Base-by-base conservation (phyloP, 2,888 invertebrate genomes). In the Serrognathus titanus region DNA sequence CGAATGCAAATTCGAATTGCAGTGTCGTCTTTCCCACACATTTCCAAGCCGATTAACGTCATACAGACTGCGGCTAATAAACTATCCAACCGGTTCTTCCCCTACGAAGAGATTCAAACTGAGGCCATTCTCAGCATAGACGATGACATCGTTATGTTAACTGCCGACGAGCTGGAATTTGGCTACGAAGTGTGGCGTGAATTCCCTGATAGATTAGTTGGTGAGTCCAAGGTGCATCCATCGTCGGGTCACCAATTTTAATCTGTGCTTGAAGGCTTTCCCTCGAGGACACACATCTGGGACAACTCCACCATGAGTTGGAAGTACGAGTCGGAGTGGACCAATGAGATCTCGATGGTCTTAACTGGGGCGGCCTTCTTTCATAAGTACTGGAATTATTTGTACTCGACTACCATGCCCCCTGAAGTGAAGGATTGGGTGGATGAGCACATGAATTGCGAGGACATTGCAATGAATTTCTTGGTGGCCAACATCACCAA, bases 381-480 rank as follows among this genome's bases (percentile, higher is more conserved):
- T 78, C 97, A 97, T 76, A 97, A 97, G 83, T 92, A 89, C 73
- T 97, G 95, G 93, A 94, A 91, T 72, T 93, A 92, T 79, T 86
- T 95, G 80, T 97, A 97, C 76, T 94, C 95, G 13, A 86, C 90
- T 67, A 84, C 86, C 43, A 89, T 97, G 89, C 94, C 96, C 0
- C 83, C 85, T 0, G 86, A 88, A 67, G 89, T 97, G 43, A 87
- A 89, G 58, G 81, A 86, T 53, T 96, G 93, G 92, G 96, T 97
- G 0, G 97, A 97, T 75, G 88, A 91, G 11, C 90, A 92, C 72
- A 96, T 97, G 91, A 97, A 97, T 78, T 97, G 97, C 74, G 97
- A 97, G 77, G 97, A 97, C 73, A 95, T 97, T 66, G 97, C 97
- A 1, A 97, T 97, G 94, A 97, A 97, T 78, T 97, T 97, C 79